Percentiles rank a stretch among this genome's conserved stretches.
phyloP scores from a whole-genome alignment of 2,797 vertebrate genomes.

The Dryobates pubescens region DNA sequence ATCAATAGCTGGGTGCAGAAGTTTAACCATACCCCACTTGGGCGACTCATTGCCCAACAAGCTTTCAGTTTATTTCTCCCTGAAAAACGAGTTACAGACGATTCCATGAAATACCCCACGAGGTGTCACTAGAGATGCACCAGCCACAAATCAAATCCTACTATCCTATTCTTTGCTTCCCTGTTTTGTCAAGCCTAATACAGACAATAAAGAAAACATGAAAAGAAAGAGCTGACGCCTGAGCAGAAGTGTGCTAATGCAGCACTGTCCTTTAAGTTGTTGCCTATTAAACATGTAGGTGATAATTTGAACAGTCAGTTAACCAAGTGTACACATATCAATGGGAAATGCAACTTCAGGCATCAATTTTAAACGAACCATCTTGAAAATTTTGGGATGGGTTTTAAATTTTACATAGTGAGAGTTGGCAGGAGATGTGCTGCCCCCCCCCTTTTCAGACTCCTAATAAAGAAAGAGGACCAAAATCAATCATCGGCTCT shows the following conservation, averaged over 20 bases:
- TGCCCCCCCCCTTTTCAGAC: neutral
- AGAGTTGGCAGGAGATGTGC: neutral
- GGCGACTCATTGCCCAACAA: neutral
- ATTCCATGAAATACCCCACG: neutral
- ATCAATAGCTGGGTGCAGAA: neutral
- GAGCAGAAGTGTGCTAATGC: neutral
- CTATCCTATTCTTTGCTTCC: neutral
- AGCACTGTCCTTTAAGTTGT: neutral
- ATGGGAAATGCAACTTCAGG: neutral
- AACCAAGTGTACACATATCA: neutral
- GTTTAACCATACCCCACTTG: neutral
- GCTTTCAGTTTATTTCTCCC: neutral
- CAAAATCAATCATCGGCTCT: neutral
- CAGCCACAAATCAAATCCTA: neutral
- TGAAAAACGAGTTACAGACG: accelerated
- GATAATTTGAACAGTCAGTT: neutral
- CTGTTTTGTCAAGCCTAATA: neutral
- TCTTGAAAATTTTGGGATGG: neutral
- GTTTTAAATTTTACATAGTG: neutral
- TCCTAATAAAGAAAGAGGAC: neutral
- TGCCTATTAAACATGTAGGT: neutral
- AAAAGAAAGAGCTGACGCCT: neutral
- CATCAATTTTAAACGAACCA: neutral
- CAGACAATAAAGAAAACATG: neutral
- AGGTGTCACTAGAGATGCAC: slow-evolving; percentile 41